Evolutionary conservation across 2,888 invertebrate species (phyloP).

Genomic region (Hetaerina titia): DNA sequence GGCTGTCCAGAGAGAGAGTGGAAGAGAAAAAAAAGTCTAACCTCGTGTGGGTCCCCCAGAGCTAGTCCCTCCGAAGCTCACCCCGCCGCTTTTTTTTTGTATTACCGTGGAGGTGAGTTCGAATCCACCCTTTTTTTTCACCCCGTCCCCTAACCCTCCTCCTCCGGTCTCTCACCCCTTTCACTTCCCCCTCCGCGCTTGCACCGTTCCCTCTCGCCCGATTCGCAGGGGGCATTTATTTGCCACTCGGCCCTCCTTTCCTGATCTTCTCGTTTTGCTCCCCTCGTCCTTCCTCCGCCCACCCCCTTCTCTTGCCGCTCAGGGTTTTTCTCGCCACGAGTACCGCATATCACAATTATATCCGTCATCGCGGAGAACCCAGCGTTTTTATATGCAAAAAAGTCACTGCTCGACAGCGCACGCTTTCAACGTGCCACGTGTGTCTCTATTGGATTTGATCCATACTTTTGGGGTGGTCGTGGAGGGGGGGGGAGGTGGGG

Average conservation of each 20-base stretch:
- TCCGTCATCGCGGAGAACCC: slow-evolving; percentile 35
- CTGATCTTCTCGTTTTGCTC: not conserved
- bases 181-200: not conserved
- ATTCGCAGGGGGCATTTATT: not conserved
- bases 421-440: not conserved
- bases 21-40: not conserved
- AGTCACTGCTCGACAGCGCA: not conserved
- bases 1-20: not conserved
- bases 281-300: not conserved
- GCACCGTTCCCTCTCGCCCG: not conserved
- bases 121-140: slow-evolving; percentile 11
- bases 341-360: slow-evolving; percentile 32
- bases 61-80: not conserved
- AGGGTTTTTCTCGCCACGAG: not conserved
- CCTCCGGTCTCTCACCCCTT: not conserved
- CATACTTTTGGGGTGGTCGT: not conserved
- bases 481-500: not conserved
- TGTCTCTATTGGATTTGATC: slow-evolving; percentile 29
- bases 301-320: not conserved
- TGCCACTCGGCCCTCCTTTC: not conserved
- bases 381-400: not conserved
- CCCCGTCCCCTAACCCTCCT: not conserved
- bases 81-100: slow-evolving; percentile 5
- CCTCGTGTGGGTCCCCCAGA: not conserved
- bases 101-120: not conserved